A percentile compares a stretch with the other conserved stretches of the same genome.
Conservation (phyloP, 2,797 vertebrate species). For the Passerculus sandwichensis region DNA sequence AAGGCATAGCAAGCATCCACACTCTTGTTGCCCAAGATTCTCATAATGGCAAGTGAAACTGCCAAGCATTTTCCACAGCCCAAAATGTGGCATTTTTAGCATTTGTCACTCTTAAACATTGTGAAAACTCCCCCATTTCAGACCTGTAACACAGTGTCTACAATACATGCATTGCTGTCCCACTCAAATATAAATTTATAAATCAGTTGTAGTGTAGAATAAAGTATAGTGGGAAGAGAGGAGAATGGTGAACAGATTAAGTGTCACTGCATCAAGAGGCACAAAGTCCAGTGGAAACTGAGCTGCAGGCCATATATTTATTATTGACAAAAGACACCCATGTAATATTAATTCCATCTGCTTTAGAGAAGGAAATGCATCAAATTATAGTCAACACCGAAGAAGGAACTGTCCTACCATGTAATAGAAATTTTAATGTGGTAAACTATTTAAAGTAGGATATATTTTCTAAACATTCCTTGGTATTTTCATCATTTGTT, state of each 20-base stretch:
- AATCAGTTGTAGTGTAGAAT: fast-evolving
- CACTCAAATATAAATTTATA: background rate
- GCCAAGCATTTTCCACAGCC: background rate
- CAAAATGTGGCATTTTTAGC: background rate
- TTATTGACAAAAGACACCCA: background rate
- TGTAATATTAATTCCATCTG: background rate
- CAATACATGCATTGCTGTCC: fast-evolving
- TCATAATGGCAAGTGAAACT: background rate
- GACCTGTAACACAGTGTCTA: background rate
- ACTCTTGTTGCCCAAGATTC: background rate
- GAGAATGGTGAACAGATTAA: background rate
- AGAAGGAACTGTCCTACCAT: background rate
- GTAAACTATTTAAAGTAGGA: background rate
- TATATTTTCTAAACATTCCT: background rate
- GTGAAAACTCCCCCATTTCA: background rate
- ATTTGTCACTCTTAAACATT: background rate
- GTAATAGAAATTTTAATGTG: background rate
- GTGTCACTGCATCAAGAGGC: background rate
- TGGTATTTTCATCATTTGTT: background rate
- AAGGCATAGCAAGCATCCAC: fast-evolving
- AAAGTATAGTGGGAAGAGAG: background rate
- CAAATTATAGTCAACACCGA: background rate
- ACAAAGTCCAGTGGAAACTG: background rate
- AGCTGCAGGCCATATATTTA: background rate
- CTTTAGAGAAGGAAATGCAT: background rate